Evolutionary conservation across 37 sponge, comb jelly and placozoan species (phyloP), one percentile per base, ranked within the genome.

Genomic region (Haliclona indistincta): DNA sequence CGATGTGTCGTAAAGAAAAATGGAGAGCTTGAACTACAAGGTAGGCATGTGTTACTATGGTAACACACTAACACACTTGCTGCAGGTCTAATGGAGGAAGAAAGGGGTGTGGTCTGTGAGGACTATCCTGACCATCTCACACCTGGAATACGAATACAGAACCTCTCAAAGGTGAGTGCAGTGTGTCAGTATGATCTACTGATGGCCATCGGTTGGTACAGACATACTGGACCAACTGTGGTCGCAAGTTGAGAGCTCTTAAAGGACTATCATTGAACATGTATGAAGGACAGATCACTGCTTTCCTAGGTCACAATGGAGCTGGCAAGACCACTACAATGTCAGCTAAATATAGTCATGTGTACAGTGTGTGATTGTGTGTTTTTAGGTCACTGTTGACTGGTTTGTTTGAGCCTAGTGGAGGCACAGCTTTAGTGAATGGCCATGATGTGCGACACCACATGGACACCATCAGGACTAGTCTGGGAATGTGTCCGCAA

Each of bases 221-320:
- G 60, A 58, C 60, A 58, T 58, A 58, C n/a, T 26, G n/a, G 6
- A 8, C 10, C 5, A 30, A 23, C 25, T 67, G 68, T 19, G 25
- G 55, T 26, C 67, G 71, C 41, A 25, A 55, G 0, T 78, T 88
- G 26, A 2, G 39, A 37, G 94, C 94, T 29, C 72, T 95, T 15
- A 82, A 88, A 23, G 40, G 77, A 19, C 78, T 97, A 38, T 74
- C 90, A 29, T 80, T 97, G 63, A 89, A 89, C 55, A 79, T 97
- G 19, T 97, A 89, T 69, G 98, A 97, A 60, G 93, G 92, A 3
- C 98, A 97, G 85, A 94, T 97, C 43, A 89, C 93, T 19, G 87
- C 93, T 20, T 74, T 97, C 35, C 88, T 97, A 56, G 98, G 98
- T 20, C 98, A 97, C 78, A 97, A 97, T 70, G 98, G 98, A 61